Percentiles rank a stretch among this genome's conserved stretches.
phyloP scores from a whole-genome alignment of 2,113 vertebrate species.

The Lophura nycthemera region DNA sequence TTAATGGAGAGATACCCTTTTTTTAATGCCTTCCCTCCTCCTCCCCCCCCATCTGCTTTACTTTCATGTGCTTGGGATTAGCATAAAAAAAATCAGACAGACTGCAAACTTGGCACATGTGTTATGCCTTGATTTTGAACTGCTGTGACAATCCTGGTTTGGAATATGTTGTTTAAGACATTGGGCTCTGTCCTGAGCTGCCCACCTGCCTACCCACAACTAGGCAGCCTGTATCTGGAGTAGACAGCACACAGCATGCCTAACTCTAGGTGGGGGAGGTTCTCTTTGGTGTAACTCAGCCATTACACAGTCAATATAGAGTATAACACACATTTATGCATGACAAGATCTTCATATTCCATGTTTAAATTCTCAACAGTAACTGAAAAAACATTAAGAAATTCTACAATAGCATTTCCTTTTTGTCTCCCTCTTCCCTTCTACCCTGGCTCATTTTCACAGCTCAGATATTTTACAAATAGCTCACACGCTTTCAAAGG shows the following conservation, averaged over 20 bases:
- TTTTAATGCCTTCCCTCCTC: slow-evolving; percentile 57
- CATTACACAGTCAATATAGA: slow-evolving; percentile 1
- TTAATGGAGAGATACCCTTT: slow-evolving; percentile 46
- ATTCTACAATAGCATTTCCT: slow-evolving; percentile 22
- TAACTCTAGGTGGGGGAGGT: background rate
- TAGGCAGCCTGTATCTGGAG: slow-evolving; percentile 10
- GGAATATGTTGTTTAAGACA: slow-evolving; percentile 7
- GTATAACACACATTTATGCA: background rate
- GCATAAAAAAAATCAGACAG: slow-evolving; percentile 74
- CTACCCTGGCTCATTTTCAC: slow-evolving; percentile 48
- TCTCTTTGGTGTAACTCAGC: slow-evolving; percentile 34
- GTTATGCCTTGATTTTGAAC: slow-evolving; percentile 64
- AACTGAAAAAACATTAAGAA: slow-evolving; percentile 2
- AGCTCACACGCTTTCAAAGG: slow-evolving; percentile 53
- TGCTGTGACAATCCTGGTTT: slow-evolving; percentile 47
- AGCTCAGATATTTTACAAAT: slow-evolving; percentile 66
- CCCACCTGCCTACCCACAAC: slow-evolving; percentile 24
- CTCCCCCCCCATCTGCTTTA: slow-evolving; percentile 73
- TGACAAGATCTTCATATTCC: background rate
- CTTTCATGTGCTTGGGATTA: slow-evolving; percentile 77
- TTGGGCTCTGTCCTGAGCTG: slow-evolving; percentile 27
- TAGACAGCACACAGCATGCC: background rate
- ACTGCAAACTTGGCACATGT: slow-evolving; percentile 77
- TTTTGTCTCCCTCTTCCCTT: slow-evolving; percentile 30
- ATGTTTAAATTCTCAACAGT: slow-evolving; percentile 22